A percentile compares a stretch with the other conserved stretches of the same genome.
phyloP scores from a whole-genome alignment of 2,888 invertebrate species.

The Actias luna region DNA sequence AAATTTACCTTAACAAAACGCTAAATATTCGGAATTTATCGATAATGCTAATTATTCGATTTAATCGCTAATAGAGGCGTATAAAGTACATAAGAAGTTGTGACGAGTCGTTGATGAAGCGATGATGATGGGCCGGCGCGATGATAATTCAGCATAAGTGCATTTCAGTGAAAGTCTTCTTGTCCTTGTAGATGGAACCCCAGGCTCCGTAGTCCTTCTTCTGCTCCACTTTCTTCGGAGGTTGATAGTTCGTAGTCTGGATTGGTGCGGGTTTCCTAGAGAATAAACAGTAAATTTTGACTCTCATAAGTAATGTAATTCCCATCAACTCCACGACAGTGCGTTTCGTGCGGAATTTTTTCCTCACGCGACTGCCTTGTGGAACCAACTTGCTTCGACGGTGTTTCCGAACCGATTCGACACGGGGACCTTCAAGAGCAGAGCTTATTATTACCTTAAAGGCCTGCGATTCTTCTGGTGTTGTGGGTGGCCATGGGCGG shows the following conservation, averaged over 20 bases:
- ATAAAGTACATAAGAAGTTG: neutral
- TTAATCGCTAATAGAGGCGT: neutral
- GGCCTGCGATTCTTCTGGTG: too few relatives aligned
- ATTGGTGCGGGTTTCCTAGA: constrained; percentile 55
- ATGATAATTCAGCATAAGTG: constrained; percentile 81
- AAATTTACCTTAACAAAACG: constrained; percentile 2
- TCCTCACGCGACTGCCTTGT: too few relatives aligned
- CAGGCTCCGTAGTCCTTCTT: constrained; percentile 84
- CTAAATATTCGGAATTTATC: neutral
- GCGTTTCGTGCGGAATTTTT: too few relatives aligned
- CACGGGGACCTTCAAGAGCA: too few relatives aligned
- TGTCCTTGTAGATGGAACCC: constrained; percentile 89
- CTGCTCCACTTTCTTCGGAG: constrained; percentile 62
- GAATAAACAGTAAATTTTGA: constrained; percentile 21
- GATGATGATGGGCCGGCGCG: constrained; percentile 49
- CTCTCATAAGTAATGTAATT: too few relatives aligned
- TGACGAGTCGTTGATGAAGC: constrained; percentile 31
- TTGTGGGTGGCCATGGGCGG: too few relatives aligned
- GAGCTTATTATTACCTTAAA: too few relatives aligned
- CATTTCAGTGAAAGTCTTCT: constrained; percentile 86
- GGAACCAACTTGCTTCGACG: too few relatives aligned
- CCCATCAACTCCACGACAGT: too few relatives aligned
- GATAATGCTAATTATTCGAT: neutral
- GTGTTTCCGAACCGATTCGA: too few relatives aligned
- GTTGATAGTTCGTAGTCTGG: constrained; percentile 56